Percentiles rank a stretch among this genome's conserved stretches.
phyloP scores from a whole-genome alignment of 2,113 vertebrate species.

The Phalacrocorax pelagicus region DNA sequence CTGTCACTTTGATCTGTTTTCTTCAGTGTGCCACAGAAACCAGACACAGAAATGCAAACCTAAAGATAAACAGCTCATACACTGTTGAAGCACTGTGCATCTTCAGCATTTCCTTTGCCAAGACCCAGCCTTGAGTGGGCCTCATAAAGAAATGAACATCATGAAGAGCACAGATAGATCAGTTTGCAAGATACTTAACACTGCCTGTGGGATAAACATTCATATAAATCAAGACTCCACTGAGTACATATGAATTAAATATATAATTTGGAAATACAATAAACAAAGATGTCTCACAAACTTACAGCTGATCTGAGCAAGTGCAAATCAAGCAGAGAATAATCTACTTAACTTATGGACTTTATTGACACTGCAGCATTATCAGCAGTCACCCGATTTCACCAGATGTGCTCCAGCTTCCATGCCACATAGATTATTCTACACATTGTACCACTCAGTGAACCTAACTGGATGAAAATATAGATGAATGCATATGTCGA shows the following conservation, averaged over 20 bases:
- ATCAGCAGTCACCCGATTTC: neutral
- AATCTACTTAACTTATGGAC: neutral
- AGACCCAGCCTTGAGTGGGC: neutral
- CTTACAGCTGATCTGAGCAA: neutral
- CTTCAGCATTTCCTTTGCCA: conserved; percentile 4
- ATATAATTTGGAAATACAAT: neutral
- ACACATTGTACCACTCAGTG: neutral
- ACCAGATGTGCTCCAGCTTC: neutral
- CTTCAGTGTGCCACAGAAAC: neutral
- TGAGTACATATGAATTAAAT: conserved; percentile 1
- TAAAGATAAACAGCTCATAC: conserved; percentile 8
- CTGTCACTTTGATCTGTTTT: conserved; percentile 24
- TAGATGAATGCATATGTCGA: rapidly evolving
- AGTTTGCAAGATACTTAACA: neutral
- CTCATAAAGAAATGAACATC: neutral
- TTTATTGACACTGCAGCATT: neutral
- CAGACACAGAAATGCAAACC: neutral
- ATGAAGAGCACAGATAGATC: neutral
- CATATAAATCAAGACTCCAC: neutral
- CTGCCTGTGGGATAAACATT: conserved; percentile 33
- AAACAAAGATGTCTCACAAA: neutral
- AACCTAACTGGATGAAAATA: neutral
- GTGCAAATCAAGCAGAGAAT: neutral
- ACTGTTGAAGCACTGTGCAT: neutral
- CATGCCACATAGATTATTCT: neutral